Percentiles rank a stretch among this genome's conserved stretches.
These are phyloP conservation scores for Tautogolabrus adspersus DNA, from an alignment of 2,113 vertebrate species.

Conservation along the genomic window DNA sequence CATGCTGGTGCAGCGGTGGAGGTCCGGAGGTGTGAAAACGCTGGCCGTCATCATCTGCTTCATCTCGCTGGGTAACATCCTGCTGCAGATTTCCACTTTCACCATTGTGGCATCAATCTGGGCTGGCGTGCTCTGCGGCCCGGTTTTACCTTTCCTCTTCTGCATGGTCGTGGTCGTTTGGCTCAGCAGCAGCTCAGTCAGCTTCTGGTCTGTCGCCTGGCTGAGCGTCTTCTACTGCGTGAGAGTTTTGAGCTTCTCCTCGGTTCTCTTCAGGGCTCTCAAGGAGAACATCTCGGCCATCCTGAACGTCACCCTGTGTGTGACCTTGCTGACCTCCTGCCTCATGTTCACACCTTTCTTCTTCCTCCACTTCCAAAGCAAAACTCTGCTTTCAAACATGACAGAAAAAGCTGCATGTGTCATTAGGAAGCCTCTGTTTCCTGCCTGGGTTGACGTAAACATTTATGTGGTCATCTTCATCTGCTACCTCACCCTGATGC, in stretches of 20 bases:
- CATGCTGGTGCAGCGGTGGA: slow-evolving; percentile 38
- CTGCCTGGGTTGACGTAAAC: background rate
- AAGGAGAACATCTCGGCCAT: slow-evolving; percentile 55
- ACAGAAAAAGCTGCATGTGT: slow-evolving; percentile 4
- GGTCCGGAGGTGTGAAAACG: slow-evolving; percentile 13
- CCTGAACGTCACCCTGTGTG: slow-evolving; percentile 29
- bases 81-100: slow-evolving; percentile 47
- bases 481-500: slow-evolving; percentile 44
- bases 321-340: slow-evolving; percentile 35
- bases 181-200: slow-evolving; percentile 53
- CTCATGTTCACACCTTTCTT: slow-evolving; percentile 46
- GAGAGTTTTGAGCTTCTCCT: slow-evolving; percentile 49
- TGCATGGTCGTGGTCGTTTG: slow-evolving; percentile 14
- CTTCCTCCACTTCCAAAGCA: slow-evolving; percentile 6
- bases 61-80: slow-evolving; percentile 54
- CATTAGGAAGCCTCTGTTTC: background rate
- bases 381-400: background rate
- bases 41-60: slow-evolving; percentile 39
- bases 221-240: slow-evolving; percentile 65
- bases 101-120: background rate
- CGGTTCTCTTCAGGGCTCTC: slow-evolving; percentile 6
- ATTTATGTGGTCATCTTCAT: slow-evolving; percentile 20
- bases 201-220: slow-evolving; percentile 66
- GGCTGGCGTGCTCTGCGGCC: background rate
- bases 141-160: background rate